Conservation (phyloP, 2,113 vertebrate species). For the Turnix velox region DNA sequence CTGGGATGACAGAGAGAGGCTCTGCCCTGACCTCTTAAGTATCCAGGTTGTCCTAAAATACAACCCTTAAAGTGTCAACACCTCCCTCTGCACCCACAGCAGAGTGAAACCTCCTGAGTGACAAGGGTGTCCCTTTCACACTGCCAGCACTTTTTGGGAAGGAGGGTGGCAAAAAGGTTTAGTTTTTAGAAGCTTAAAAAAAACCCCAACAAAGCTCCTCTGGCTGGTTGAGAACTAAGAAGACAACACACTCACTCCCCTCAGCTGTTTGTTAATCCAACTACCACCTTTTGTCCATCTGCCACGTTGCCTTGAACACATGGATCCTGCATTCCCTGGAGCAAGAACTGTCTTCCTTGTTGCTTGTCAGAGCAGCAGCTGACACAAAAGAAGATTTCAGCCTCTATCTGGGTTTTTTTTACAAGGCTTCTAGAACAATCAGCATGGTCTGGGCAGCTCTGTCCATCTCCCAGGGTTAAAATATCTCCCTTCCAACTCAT, state of each 20-base stretch:
- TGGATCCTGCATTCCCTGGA: slow-evolving; percentile 31
- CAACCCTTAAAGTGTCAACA: background rate
- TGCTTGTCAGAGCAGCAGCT: slow-evolving; percentile 9
- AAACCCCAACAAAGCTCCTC: background rate
- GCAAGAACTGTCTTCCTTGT: slow-evolving; percentile 38
- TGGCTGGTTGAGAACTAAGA: background rate
- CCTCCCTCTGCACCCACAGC: background rate
- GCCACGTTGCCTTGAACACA: slow-evolving; percentile 54
- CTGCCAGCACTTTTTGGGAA: background rate
- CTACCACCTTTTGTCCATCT: slow-evolving; percentile 50
- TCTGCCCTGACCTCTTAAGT: background rate
- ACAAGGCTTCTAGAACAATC: background rate
- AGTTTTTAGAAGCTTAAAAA: background rate
- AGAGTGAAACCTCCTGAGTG: background rate
- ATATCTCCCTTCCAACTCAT: background rate
- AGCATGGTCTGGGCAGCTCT: background rate
- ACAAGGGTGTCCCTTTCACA: background rate
- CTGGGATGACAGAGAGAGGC: background rate
- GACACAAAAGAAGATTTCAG: slow-evolving; percentile 4
- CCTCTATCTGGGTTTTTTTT: background rate
- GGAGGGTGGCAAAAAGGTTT: background rate
- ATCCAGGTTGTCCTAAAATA: background rate
- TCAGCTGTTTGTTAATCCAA: slow-evolving; percentile 35
- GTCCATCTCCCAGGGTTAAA: background rate
- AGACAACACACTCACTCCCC: background rate